These are phyloP conservation scores for Leptinotarsa rubiginosa DNA, from an alignment of 2,888 invertebrate genomes.

Conservation along the genomic window DNA sequence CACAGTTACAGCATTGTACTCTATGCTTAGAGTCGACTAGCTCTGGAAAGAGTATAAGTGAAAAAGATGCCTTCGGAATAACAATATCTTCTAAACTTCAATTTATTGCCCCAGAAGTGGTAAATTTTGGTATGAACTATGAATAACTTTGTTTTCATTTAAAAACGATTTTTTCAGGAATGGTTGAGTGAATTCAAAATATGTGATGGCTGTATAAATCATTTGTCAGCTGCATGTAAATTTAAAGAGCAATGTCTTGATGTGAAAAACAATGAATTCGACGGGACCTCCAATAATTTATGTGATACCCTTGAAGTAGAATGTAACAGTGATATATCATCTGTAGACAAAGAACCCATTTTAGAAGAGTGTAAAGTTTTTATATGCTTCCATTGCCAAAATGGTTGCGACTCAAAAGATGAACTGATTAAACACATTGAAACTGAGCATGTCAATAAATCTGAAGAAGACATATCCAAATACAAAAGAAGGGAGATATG, in stretches of 20 bases:
- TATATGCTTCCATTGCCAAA: constrained; percentile 47
- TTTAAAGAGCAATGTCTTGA: constrained; percentile 48
- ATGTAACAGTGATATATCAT: constrained; percentile 25
- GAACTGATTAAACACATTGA: constrained; percentile 45
- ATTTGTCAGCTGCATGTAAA: constrained; percentile 42
- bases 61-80: constrained; percentile 35
- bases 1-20: constrained; percentile 37
- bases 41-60: constrained; percentile 31
- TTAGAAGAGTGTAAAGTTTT: constrained; percentile 32
- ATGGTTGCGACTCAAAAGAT: constrained; percentile 43
- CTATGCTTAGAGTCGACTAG: constrained; percentile 44
- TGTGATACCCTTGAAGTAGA: constrained; percentile 32
- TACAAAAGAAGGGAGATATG: constrained; percentile 41
- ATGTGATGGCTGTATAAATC: constrained; percentile 45
- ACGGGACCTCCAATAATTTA: constrained; percentile 24
- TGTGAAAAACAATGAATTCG: constrained; percentile 30
- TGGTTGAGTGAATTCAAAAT: constrained; percentile 46
- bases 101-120: constrained; percentile 48
- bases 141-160: neutral
- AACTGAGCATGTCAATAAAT: constrained; percentile 35
- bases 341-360: constrained; percentile 23
- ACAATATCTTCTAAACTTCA: constrained; percentile 42
- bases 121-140: constrained; percentile 24
- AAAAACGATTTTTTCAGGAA: constrained; percentile 41
- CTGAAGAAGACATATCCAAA: constrained; percentile 30